A percentile compares a stretch with the other conserved stretches of the same genome.
Conservation (phyloP, 35 echinoderm and acorn worm genomes). For the Hemicentrotus pulcherrimus region DNA sequence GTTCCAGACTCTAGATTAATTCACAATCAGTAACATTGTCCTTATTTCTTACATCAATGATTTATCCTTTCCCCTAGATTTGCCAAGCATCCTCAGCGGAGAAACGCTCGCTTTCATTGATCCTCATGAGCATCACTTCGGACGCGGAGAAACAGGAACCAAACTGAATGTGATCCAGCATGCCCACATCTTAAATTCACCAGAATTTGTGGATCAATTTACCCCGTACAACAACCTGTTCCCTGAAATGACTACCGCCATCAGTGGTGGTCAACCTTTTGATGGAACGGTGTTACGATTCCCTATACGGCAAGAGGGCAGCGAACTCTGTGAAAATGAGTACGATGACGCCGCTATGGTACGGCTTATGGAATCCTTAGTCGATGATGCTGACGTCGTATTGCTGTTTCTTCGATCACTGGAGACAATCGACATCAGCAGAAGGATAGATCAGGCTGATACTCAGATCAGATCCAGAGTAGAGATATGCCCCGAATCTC, state of each 20-base stretch:
- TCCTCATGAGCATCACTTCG: slow-evolving; percentile 30
- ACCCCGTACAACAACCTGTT: slow-evolving; percentile 63
- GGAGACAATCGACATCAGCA: slow-evolving; percentile 51
- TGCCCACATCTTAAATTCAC: background rate
- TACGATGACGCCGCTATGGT: slow-evolving; percentile 52
- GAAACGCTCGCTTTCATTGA: slow-evolving; percentile 66
- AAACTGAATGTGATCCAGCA: background rate
- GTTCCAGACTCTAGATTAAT: no score
- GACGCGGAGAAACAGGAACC: background rate
- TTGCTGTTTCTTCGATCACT: slow-evolving; percentile 79
- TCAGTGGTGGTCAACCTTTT: background rate
- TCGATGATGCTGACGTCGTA: slow-evolving; percentile 70
- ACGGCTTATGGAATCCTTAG: slow-evolving; percentile 63
- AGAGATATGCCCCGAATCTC: background rate
- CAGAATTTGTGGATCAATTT: slow-evolving; percentile 60
- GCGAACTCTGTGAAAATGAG: slow-evolving; percentile 39
- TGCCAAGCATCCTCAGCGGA: slow-evolving; percentile 75
- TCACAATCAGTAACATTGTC: no score
- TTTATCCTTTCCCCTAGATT: slow-evolving; percentile 42
- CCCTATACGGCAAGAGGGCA: slow-evolving; percentile 62
- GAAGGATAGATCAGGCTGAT: background rate
- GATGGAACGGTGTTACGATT: slow-evolving; percentile 84
- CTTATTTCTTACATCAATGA: no score
- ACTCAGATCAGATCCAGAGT: slow-evolving; percentile 2
- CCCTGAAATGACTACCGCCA: background rate